These are phyloP conservation scores for Cantharis lateralis DNA, from an alignment of 2,888 invertebrate species.

Conservation along the genomic window DNA sequence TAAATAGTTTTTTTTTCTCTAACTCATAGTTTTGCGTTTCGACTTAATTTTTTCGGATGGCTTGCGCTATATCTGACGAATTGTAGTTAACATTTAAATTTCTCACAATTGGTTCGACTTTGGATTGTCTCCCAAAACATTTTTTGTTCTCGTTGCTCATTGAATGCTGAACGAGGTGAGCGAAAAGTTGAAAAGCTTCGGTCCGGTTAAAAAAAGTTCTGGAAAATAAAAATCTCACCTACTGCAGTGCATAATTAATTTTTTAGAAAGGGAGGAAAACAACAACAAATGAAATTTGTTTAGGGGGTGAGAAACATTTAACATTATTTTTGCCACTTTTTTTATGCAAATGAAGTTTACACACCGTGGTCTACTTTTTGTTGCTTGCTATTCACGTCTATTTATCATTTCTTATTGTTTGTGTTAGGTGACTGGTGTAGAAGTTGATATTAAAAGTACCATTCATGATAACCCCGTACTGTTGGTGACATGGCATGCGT, in stretches of 20 bases:
- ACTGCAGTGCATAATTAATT: background rate
- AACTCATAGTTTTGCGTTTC: too few species aligned
- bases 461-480: conserved; percentile 19
- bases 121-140: too few species aligned
- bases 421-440: conserved; percentile 16
- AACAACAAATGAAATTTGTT: background rate
- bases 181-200: background rate
- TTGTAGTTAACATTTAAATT: too few species aligned
- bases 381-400: background rate
- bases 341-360: background rate
- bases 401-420: conserved; percentile 6
- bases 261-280: background rate
- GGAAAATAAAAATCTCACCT: background rate
- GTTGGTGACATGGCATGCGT: conserved; percentile 39
- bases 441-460: conserved; percentile 10
- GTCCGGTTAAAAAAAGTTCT: background rate
- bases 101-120: too few species aligned
- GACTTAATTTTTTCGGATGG: too few species aligned
- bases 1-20: too few species aligned
- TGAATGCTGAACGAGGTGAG: too few species aligned
- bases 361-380: background rate
- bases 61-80: too few species aligned
- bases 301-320: background rate
- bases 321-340: background rate
- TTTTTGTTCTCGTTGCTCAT: too few species aligned